These are phyloP conservation scores for Hoplostethus mediterraneus DNA, from an alignment of 2,797 vertebrate species.

Conservation along the genomic window DNA sequence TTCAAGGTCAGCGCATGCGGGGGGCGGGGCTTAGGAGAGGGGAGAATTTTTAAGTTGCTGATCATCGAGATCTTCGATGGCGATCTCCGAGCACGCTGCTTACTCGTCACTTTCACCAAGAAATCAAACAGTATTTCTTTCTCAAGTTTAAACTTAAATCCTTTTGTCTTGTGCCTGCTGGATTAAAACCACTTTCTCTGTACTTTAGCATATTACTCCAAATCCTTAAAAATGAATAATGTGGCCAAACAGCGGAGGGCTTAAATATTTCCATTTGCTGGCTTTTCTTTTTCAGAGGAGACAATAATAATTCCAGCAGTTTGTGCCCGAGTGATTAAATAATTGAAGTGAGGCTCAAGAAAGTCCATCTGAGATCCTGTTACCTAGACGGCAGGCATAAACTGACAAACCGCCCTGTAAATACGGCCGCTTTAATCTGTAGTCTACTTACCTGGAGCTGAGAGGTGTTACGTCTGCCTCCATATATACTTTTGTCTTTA, in stretches of 20 bases:
- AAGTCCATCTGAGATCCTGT: constrained; percentile 32
- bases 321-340: constrained; percentile 36
- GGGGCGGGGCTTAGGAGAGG: background rate
- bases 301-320: constrained; percentile 37
- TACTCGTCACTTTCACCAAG: constrained; percentile 34
- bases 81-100: constrained; percentile 43
- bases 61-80: constrained; percentile 52
- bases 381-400: constrained; percentile 33
- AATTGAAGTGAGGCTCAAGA: constrained; percentile 43
- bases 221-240: constrained; percentile 54
- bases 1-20: constrained; percentile 61
- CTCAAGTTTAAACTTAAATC: constrained; percentile 29
- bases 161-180: constrained; percentile 41
- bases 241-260: constrained; percentile 21
- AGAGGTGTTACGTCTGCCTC: constrained; percentile 21
- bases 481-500: constrained; percentile 16
- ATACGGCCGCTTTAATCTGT: constrained; percentile 43
- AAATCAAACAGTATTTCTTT: background rate
- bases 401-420: constrained; percentile 50
- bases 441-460: constrained; percentile 33
- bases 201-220: constrained; percentile 54
- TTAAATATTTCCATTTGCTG: constrained; percentile 55
- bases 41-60: constrained; percentile 38
- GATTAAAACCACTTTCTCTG: constrained; percentile 55
- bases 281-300: constrained; percentile 8